These are phyloP conservation scores for Eupithecia insigniata DNA, from an alignment of 2,888 invertebrate species.

Conservation along the genomic window DNA sequence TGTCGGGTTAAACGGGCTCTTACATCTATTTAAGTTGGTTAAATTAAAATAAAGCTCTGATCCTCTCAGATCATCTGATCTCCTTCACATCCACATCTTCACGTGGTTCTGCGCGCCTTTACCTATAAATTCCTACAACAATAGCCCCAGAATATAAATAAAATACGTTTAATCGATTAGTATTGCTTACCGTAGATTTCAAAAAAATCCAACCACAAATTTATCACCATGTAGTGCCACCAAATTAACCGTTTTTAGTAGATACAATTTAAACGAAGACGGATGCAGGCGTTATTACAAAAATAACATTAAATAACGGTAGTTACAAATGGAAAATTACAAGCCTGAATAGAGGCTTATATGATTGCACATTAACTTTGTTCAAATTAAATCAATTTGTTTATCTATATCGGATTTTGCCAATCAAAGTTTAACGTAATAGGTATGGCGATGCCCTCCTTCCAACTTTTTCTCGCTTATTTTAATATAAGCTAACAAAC, in stretches of 20 bases:
- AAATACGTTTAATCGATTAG: slow-evolving; percentile 60
- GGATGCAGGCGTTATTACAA: too few species aligned
- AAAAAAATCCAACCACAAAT: slow-evolving; percentile 28
- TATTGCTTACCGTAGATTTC: slow-evolving; percentile 60
- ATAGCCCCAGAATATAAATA: slow-evolving; percentile 43
- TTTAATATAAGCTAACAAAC: background rate
- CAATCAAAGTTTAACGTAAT: background rate
- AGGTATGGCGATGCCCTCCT: background rate
- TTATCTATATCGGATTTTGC: too few species aligned
- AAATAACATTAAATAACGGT: too few species aligned
- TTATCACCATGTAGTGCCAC: slow-evolving; percentile 8
- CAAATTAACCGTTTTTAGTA: background rate
- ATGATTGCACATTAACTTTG: background rate
- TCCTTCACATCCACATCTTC: too few species aligned
- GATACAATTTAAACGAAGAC: background rate
- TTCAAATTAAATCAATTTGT: background rate
- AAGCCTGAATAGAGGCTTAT: background rate
- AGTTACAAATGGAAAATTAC: background rate
- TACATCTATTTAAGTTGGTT: too few species aligned
- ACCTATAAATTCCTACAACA: slow-evolving; percentile 34
- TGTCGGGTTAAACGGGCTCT: too few species aligned
- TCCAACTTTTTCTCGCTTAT: background rate
- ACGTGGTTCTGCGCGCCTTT: background rate
- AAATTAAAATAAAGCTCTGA: too few species aligned
- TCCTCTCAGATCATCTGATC: too few species aligned